Evolutionary conservation across 2,888 invertebrate species (phyloP).

Genomic region (Hypomecis punctinalis): DNA sequence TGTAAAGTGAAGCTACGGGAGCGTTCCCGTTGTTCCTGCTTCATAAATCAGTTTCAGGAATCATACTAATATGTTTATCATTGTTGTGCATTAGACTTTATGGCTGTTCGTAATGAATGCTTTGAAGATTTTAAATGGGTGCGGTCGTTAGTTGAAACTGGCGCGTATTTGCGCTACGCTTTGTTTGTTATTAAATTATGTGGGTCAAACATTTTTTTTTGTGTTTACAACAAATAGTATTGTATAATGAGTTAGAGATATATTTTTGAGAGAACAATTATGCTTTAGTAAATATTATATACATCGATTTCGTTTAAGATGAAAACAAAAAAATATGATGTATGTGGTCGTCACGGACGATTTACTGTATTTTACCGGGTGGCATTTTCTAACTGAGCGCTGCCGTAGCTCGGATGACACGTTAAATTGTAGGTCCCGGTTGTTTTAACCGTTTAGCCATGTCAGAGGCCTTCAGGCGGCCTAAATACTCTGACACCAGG

Average conservation of each 20-base stretch:
- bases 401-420: no score
- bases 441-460: no score
- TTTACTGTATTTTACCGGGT: no score
- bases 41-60: constrained; percentile 53
- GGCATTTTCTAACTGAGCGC: no score
- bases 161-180: constrained; percentile 30
- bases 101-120: constrained; percentile 45
- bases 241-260: neutral
- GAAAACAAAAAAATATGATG: no score
- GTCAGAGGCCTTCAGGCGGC: no score
- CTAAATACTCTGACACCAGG: no score
- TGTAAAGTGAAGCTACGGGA: constrained; percentile 48
- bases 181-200: constrained; percentile 22
- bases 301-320: no score
- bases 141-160: constrained; percentile 45
- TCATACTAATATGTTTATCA: constrained; percentile 56
- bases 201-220: constrained; percentile 16
- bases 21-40: constrained; percentile 41
- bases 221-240: neutral
- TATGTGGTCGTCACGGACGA: no score
- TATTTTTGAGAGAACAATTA: no score
- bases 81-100: constrained; percentile 53
- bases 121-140: constrained; percentile 50
- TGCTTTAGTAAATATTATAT: no score
- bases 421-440: no score